A percentile compares a stretch with the other conserved stretches of the same genome.
These are phyloP conservation scores for Recurvirostra avosetta DNA, from an alignment of 2,113 vertebrate species.

Conservation along the genomic window DNA sequence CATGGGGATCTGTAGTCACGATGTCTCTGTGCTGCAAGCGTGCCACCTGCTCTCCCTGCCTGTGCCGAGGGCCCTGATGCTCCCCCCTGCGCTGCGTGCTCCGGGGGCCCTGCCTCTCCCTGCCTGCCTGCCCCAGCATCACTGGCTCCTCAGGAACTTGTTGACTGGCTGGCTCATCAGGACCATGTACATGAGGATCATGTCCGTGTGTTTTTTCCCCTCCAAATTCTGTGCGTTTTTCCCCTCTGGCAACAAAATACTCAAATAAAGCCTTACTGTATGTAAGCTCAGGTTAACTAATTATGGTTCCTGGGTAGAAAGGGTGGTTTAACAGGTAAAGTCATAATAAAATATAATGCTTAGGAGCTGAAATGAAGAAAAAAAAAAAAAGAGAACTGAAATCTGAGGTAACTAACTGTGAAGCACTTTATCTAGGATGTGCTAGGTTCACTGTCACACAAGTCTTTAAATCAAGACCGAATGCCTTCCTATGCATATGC, in stretches of 20 bases:
- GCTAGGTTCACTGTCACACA: background rate
- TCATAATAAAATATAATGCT: background rate
- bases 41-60: background rate
- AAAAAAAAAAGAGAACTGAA: background rate
- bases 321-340: background rate
- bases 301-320: background rate
- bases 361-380: background rate
- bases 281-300: background rate
- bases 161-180: background rate
- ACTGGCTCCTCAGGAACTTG: background rate
- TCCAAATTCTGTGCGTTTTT: background rate
- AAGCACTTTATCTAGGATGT: background rate
- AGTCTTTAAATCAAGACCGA: background rate
- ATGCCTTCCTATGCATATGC: background rate
- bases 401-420: background rate
- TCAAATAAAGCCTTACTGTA: background rate
- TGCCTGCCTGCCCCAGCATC: background rate
- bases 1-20: background rate
- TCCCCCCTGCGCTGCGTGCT: background rate
- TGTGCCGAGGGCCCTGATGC: background rate
- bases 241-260: background rate
- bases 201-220: accelerated
- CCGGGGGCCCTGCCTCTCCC: background rate
- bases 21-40: accelerated
- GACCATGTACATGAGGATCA: background rate